Base-by-base conservation (phyloP, 2,113 vertebrate species). In the Asarcornis scutulata region DNA sequence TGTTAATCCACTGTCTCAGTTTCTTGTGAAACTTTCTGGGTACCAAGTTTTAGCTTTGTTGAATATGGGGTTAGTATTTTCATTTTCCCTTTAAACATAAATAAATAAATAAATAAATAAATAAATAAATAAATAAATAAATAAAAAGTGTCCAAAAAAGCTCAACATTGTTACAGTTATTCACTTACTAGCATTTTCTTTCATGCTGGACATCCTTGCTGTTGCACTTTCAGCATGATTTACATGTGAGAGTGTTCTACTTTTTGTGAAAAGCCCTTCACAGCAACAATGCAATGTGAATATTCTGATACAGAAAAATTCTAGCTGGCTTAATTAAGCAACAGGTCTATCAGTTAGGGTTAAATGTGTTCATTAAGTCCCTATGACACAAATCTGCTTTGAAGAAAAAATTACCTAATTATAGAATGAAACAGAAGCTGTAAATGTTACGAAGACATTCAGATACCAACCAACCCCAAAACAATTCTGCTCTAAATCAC, bases 21-120 rank as follows among this genome's bases (percentile, higher is more conserved):
- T 88, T 62, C 48, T 77, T 71, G 46, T 94, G 78, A 72, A 83
- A 85, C 32, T 85, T 87, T 59, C 31, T 27, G 62, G 88, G 60
- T 67, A 59, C 80, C n/a, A 78, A 23, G 63, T 94, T 95, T 92
- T 74, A 90, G 38, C 36, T 77, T 63, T 93, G 80, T 48, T 91
- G 63, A 69, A 44, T 64, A 80, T 32, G 50, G 18, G 3, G 12
- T 14, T 76, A 9, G 0, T 13, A n/a, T 46, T 13, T 68, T 72
- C 4, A 4, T 64, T 72, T 67, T 44, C 50, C 26, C 50, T 88
- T 81, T 75, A 66, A 73, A 62, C 38, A 38, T 38, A 10, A 88
- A 36, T 36, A 69, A 42, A 9, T 2, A 87, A 31, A 40, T 40
- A 13, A 48, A 48, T 40, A 40, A 40, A 40, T 40, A 40, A 88